phyloP scores from a whole-genome alignment of 2,888 invertebrate species.

The Drosophila pseudotakahashii region DNA sequence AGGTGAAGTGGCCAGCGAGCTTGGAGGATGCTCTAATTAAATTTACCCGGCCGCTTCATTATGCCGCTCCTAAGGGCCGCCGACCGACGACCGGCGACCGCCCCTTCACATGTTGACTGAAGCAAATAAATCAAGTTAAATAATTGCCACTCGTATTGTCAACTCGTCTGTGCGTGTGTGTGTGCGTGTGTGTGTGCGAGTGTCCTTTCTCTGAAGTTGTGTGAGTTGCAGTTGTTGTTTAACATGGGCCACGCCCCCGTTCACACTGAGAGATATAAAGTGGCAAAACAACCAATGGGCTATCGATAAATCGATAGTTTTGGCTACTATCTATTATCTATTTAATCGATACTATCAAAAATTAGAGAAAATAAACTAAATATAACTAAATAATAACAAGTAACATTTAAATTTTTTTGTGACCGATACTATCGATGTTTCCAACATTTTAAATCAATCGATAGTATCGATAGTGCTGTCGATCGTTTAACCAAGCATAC shows the following conservation, averaged over 20 bases:
- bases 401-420: too few species aligned
- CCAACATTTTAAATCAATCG: too few species aligned
- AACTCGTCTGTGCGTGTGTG: conserved; percentile 28
- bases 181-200: conserved; percentile 7
- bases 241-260: conserved; percentile 23
- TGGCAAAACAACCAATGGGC: neutral
- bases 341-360: too few species aligned
- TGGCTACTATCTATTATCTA: too few species aligned
- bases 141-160: conserved; percentile 76
- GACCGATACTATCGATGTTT: too few species aligned
- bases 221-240: conserved; percentile 8
- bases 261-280: conserved; percentile 1
- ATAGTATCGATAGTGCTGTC: too few species aligned
- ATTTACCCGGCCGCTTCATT: conserved; percentile 66
- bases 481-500: too few species aligned
- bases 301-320: too few species aligned
- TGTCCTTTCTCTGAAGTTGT: conserved; percentile 9
- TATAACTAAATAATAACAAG: too few species aligned
- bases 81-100: neutral
- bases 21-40: conserved; percentile 71
- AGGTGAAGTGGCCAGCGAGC: conserved; percentile 59
- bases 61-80: conserved; percentile 44
- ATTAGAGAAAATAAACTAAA: too few species aligned
- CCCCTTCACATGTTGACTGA: conserved; percentile 59
- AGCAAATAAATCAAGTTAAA: conserved; percentile 76